A percentile compares a stretch with the other conserved stretches of the same genome.
These are phyloP conservation scores for Periophthalmus magnuspinnatus DNA, from an alignment of 2,797 vertebrate genomes.

Conservation along the genomic window DNA sequence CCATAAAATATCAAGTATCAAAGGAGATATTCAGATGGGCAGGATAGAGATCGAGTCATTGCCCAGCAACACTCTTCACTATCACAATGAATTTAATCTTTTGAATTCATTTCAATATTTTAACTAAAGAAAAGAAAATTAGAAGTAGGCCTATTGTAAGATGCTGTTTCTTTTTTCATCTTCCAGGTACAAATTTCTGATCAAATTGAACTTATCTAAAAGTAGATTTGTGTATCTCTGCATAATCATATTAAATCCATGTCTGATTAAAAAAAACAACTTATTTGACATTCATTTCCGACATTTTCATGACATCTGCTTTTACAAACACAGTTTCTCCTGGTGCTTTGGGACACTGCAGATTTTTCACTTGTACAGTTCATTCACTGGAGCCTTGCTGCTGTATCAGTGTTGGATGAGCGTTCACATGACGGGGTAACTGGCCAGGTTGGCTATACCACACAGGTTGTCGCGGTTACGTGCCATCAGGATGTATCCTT, in stretches of 20 bases:
- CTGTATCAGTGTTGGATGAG: conserved; percentile 1
- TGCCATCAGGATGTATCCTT: conserved; percentile 81
- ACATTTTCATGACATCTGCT: not conserved
- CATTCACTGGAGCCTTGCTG: not conserved
- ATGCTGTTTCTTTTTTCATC: not conserved
- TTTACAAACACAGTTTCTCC: not conserved
- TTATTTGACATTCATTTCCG: not conserved
- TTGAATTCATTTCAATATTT: not conserved
- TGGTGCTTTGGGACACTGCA: not conserved
- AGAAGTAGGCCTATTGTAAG: not conserved
- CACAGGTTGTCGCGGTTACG: conserved; percentile 81
- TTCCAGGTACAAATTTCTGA: not conserved
- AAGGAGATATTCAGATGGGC: conserved; percentile 38
- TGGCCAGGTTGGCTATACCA: conserved; percentile 81
- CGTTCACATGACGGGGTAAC: conserved; percentile 77
- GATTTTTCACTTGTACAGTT: not conserved
- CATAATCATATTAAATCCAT: no score
- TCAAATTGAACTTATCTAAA: not conserved
- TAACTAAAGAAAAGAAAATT: not conserved
- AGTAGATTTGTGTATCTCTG: no score
- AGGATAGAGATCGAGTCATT: conserved; percentile 38
- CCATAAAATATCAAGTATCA: conserved; percentile 36
- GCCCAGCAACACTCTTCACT: conserved; percentile 52
- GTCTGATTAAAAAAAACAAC: not conserved
- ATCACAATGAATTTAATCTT: not conserved